A percentile compares a stretch with the other conserved stretches of the same genome.
Conservation (phyloP, 2,797 vertebrate species). For the Brotula barbata region DNA sequence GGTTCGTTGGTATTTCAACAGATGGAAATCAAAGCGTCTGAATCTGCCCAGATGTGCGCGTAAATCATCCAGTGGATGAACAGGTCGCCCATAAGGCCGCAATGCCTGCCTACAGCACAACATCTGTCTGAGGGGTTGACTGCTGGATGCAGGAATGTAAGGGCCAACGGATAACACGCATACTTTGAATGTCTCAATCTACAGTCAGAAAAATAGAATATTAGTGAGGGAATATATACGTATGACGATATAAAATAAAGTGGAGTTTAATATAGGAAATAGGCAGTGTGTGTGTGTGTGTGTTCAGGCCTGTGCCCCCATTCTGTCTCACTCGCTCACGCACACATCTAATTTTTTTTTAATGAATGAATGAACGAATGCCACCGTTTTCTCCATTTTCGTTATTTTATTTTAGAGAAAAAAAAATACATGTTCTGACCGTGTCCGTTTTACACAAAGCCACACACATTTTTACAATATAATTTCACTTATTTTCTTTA, state of each 20-base stretch:
- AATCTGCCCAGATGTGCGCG: slow-evolving; percentile 55
- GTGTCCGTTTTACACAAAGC: slow-evolving; percentile 78
- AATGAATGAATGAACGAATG: no score
- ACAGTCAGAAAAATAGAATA: no score
- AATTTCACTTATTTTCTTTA: slow-evolving; percentile 93
- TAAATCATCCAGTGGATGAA: slow-evolving; percentile 40
- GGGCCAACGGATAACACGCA: not conserved
- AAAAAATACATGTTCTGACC: slow-evolving; percentile 77
- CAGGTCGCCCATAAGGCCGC: slow-evolving; percentile 49
- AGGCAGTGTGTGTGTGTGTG: no score
- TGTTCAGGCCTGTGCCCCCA: no score
- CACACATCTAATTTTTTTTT: no score
- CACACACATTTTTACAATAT: slow-evolving; percentile 83
- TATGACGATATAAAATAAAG: no score
- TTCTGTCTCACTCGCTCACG: no score
- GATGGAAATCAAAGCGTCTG: slow-evolving; percentile 22
- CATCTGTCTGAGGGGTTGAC: slow-evolving; percentile 25
- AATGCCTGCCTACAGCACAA: slow-evolving; percentile 39
- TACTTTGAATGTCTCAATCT: not conserved
- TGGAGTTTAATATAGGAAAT: no score
- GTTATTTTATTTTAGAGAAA: slow-evolving; percentile 76
- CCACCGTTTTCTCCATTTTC: slow-evolving; percentile 57
- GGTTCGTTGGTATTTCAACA: slow-evolving; percentile 16
- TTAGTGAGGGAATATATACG: no score
- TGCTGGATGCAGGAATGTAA: not conserved